Evolutionary conservation across 2,888 invertebrate genomes (phyloP).

Genomic region (Cephonodes hylas): DNA sequence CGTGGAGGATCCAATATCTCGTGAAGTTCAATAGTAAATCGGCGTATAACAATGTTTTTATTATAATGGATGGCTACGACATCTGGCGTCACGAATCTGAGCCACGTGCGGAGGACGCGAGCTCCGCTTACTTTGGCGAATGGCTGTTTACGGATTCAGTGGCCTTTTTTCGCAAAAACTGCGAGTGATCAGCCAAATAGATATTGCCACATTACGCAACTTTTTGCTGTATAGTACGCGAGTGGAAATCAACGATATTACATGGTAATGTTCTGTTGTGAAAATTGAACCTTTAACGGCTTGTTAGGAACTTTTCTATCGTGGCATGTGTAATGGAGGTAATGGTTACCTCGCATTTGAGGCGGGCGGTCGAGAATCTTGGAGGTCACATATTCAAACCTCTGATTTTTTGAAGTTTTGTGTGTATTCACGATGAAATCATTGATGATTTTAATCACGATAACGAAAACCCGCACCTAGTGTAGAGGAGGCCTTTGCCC

Average conservation of each 20-base stretch:
- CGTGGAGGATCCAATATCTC: slow-evolving; percentile 6
- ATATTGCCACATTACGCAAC: slow-evolving; percentile 31
- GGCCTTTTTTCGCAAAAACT: slow-evolving; percentile 45
- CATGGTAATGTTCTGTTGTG: background rate
- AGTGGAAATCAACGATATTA: background rate
- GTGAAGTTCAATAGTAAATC: slow-evolving; percentile 33
- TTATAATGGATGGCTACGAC: slow-evolving; percentile 45
- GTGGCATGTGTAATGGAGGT: no score
- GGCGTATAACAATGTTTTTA: slow-evolving; percentile 41
- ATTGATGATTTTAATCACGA: no score
- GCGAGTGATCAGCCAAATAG: slow-evolving; percentile 37
- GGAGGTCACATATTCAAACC: no score
- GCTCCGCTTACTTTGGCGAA: slow-evolving; percentile 39
- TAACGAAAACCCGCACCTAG: no score
- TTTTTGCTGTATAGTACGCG: slow-evolving; percentile 17
- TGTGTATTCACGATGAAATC: no score
- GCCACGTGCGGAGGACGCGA: slow-evolving; percentile 41
- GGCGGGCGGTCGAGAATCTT: no score
- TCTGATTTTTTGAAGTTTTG: no score
- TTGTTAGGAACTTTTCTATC: no score
- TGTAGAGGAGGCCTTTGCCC: no score
- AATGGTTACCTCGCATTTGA: no score
- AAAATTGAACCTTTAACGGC: background rate
- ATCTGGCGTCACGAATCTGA: slow-evolving; percentile 49
- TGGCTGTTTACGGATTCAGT: slow-evolving; percentile 55